Evolutionary conservation across 2,113 vertebrate species (phyloP).

Genomic region (Ailurus styani): DNA sequence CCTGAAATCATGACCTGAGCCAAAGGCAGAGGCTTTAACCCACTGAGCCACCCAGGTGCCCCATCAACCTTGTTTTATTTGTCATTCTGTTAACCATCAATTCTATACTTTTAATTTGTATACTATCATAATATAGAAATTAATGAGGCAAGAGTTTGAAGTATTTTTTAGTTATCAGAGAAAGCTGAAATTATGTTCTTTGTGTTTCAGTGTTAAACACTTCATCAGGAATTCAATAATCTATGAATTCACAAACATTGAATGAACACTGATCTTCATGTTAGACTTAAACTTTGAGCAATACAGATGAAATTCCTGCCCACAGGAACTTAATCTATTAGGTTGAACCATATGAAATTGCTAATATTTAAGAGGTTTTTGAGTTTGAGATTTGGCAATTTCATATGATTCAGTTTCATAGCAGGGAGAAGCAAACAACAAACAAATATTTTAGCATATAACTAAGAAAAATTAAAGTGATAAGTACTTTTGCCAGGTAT

Average conservation of each 20-base stretch:
- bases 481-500: not conserved
- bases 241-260: not conserved
- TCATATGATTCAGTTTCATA: not conserved
- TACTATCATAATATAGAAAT: not conserved
- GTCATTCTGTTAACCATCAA: not conserved
- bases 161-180: not conserved
- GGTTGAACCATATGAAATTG: not conserved
- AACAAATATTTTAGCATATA: conserved; percentile 47
- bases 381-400: not conserved
- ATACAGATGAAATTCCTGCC: not conserved
- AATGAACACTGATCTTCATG: not conserved
- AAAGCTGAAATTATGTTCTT: not conserved
- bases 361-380: not conserved
- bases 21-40: too few relatives aligned
- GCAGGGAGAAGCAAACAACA: not conserved
- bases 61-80: not conserved
- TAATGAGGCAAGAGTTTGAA: not conserved
- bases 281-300: not conserved
- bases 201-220: not conserved
- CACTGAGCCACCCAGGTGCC: too few relatives aligned
- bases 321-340: not conserved
- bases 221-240: not conserved
- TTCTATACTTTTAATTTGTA: not conserved
- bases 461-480: not conserved
- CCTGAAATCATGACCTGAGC: too few relatives aligned